Conservation (phyloP, 2,797 vertebrate genomes). For the Pitangus sulphuratus region DNA sequence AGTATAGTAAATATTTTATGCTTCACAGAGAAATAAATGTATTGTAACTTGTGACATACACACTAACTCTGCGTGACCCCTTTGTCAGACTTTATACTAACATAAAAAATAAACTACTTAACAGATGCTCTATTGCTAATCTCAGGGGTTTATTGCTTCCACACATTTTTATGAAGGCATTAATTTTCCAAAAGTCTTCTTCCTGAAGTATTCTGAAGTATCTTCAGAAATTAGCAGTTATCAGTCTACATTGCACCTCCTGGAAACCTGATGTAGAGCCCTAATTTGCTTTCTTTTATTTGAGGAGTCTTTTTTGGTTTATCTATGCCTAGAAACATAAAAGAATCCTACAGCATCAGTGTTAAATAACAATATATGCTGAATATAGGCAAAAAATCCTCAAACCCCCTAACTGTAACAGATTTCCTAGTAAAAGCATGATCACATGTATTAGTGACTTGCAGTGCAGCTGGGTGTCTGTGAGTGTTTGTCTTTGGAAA, state of each 20-base stretch:
- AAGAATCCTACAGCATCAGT: too few relatives aligned
- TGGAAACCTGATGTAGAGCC: not conserved
- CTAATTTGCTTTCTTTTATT: not conserved
- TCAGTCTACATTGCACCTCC: not conserved
- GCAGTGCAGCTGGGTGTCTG: too few relatives aligned
- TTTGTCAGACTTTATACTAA: conserved; percentile 18
- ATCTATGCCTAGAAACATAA: too few relatives aligned
- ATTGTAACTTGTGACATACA: conserved; percentile 18
- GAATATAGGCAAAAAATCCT: too few relatives aligned
- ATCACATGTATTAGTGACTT: too few relatives aligned
- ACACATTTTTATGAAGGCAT: conserved; percentile 53
- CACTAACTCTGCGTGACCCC: not conserved
- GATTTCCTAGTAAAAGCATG: too few relatives aligned
- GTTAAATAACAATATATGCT: too few relatives aligned
- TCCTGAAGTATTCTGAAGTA: conserved; percentile 6
- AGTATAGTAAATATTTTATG: conserved; percentile 52
- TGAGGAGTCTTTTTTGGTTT: not conserved
- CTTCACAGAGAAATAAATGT: conserved; percentile 7
- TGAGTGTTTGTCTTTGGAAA: too few relatives aligned
- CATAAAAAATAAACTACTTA: conserved; percentile 49
- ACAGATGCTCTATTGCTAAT: conserved; percentile 53
- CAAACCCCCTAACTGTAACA: too few relatives aligned
- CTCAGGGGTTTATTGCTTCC: conserved; percentile 37
- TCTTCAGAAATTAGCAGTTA: conserved; percentile 13
- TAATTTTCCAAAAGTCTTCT: conserved; percentile 56